A percentile compares a stretch with the other conserved stretches of the same genome.
phyloP scores from a whole-genome alignment of 2,113 vertebrate genomes.

The Crypturellus undulatus region DNA sequence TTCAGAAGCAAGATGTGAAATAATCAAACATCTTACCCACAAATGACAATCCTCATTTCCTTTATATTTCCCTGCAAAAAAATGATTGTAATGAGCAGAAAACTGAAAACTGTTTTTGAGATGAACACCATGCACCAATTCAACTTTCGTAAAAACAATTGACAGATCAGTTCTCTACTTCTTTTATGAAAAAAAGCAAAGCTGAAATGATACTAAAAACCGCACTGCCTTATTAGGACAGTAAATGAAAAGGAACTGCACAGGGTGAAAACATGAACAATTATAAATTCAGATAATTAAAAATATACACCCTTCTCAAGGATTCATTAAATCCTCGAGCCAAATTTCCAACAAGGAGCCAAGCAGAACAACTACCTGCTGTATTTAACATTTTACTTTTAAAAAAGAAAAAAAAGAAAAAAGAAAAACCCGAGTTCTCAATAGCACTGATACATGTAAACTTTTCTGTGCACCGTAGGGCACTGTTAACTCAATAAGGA shows the following conservation, averaged over 20 bases:
- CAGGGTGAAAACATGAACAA: neutral
- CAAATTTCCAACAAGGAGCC: neutral
- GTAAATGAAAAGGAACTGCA: neutral
- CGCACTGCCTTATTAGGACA: neutral
- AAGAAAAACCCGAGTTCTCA: neutral
- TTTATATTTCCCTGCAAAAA: neutral
- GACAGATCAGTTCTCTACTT: neutral
- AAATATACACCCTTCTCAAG: neutral
- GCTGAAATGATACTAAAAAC: no score
- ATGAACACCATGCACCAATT: neutral
- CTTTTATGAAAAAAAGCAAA: neutral
- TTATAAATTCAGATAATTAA: neutral
- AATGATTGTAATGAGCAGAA: neutral
- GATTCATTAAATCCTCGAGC: neutral
- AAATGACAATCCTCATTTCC: neutral
- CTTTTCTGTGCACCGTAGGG: neutral
- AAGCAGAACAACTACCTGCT: neutral
- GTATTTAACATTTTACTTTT: neutral
- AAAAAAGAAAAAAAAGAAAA: neutral
- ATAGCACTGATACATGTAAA: neutral
- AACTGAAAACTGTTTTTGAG: neutral
- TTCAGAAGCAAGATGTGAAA: conserved; percentile 22
- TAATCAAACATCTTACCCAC: neutral
- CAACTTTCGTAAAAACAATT: neutral
- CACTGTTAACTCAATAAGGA: neutral